Evolutionary conservation across 2,888 invertebrate species (phyloP), one percentile per base, ranked within the genome.

Genomic region (Formica aserva): DNA sequence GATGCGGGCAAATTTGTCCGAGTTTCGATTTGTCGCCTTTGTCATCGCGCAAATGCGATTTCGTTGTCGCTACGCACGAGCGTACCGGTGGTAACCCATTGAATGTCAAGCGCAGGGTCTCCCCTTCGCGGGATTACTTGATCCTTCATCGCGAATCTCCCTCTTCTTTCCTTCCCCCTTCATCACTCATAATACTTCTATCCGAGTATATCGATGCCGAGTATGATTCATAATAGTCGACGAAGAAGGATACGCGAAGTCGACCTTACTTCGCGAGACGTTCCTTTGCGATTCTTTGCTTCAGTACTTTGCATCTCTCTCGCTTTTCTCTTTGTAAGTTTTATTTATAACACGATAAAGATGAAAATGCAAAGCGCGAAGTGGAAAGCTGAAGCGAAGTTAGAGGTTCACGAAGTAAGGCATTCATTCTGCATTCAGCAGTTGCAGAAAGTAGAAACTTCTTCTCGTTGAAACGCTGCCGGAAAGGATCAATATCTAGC

Each of bases 21-120:
- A 22, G 38, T 74, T 45, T 29, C 74, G 66, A 62, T 41, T 63
- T 57, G 71, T 77, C 76, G 57, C 52, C 71, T 69, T 80, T 69
- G 78, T 83, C 71, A 65, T 80, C 71, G 35, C 29, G 65, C 80
- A 82, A 86, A 85, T 83, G 66, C 82, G 82, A 85, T 86, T 85
- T 86, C 77, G 62, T 66, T 48, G 48, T 78, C 55, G 52, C 41
- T 11, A 32, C 74, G n/a, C n/a, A 41, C 69, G 45, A 38, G 26
- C 5, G 65, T 65, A 52, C 52, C 38, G 13, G 32, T 35, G 13
- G 48, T 35, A 69, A 32, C 57, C 32, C 60, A 45, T 86, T 62
- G 72, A 84, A 74, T 77, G 86, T 86, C 85, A 72, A 63, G 69
- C 60, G 72, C 83, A 81, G 76, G 72, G 26, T 72, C 48, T 35